A percentile compares a stretch with the other conserved stretches of the same genome.
phyloP scores from a whole-genome alignment of 2,888 invertebrate genomes.

The Epinotia demarniana region DNA sequence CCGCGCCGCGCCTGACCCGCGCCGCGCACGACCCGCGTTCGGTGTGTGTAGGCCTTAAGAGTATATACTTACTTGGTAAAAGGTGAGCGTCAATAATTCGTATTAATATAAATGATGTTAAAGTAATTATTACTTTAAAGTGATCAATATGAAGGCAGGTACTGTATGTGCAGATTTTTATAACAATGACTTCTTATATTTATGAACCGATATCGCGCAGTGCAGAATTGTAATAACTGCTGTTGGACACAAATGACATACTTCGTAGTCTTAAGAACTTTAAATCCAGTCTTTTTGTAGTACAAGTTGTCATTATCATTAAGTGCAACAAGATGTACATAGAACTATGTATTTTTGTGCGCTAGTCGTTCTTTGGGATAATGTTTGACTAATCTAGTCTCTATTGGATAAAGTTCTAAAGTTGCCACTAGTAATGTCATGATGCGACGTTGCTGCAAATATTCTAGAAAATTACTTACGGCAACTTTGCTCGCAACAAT shows the following conservation, averaged over 20 bases:
- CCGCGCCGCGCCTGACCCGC: too few relatives aligned
- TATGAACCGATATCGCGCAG: too few relatives aligned
- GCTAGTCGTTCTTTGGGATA: conserved; percentile 9
- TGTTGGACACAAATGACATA: not conserved
- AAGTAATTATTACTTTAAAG: too few relatives aligned
- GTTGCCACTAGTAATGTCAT: not conserved
- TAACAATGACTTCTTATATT: too few relatives aligned
- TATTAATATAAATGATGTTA: too few relatives aligned
- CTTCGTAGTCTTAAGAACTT: not conserved
- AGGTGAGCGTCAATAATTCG: too few relatives aligned
- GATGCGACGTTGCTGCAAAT: not conserved
- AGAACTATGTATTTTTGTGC: conserved; percentile 10
- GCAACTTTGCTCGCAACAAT: not conserved
- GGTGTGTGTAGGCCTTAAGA: too few relatives aligned
- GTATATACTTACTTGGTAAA: too few relatives aligned
- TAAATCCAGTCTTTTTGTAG: conserved; percentile 12
- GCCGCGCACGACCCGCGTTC: too few relatives aligned
- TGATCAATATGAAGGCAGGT: too few relatives aligned
- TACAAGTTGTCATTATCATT: not conserved
- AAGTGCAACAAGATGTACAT: conserved; percentile 50
- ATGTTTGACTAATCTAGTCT: not conserved
- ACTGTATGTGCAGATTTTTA: too few relatives aligned
- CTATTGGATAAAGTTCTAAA: too few relatives aligned
- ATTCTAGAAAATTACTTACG: not conserved
- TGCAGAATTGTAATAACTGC: conserved; percentile 29